A percentile compares a stretch with the other conserved stretches of the same genome.
These are phyloP conservation scores for Xiphorhynchus elegans DNA, from an alignment of 2,113 vertebrate species.

Conservation along the genomic window DNA sequence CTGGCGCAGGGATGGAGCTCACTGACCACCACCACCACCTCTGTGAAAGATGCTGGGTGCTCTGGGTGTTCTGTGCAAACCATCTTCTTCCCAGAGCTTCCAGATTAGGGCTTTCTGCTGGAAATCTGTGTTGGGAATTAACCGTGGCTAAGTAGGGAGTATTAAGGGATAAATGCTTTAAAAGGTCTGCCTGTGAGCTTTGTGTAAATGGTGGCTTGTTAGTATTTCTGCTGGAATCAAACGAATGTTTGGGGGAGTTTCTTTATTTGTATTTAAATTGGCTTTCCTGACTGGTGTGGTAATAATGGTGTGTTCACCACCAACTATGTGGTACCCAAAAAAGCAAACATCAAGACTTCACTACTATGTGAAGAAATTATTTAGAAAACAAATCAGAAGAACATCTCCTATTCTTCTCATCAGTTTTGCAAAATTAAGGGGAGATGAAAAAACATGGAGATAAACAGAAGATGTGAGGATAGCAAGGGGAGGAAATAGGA, in stretches of 20 bases:
- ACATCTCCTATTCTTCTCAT: background rate
- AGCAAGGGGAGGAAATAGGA: background rate
- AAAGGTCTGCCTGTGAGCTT: background rate
- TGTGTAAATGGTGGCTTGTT: background rate
- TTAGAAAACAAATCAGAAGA: background rate
- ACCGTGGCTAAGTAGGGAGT: background rate
- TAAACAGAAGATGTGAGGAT: background rate
- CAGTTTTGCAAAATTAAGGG: background rate
- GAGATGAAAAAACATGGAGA: background rate
- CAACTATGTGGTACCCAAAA: background rate
- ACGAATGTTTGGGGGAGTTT: background rate
- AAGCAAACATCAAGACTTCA: background rate
- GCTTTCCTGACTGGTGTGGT: background rate
- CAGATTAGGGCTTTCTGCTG: background rate
- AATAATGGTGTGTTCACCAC: background rate
- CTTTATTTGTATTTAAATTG: background rate
- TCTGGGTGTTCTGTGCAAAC: background rate
- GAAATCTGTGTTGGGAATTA: background rate
- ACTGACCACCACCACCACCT: rapidly evolving
- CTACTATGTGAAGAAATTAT: background rate
- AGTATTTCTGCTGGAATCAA: background rate
- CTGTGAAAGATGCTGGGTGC: no score
- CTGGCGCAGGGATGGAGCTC: background rate
- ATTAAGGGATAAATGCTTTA: background rate
- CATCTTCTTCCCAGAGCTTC: background rate